Percentiles rank a stretch among this genome's conserved stretches.
Evolutionary conservation across 2,888 invertebrate genomes (phyloP).

Genomic region (Ariolimax columbianus): DNA sequence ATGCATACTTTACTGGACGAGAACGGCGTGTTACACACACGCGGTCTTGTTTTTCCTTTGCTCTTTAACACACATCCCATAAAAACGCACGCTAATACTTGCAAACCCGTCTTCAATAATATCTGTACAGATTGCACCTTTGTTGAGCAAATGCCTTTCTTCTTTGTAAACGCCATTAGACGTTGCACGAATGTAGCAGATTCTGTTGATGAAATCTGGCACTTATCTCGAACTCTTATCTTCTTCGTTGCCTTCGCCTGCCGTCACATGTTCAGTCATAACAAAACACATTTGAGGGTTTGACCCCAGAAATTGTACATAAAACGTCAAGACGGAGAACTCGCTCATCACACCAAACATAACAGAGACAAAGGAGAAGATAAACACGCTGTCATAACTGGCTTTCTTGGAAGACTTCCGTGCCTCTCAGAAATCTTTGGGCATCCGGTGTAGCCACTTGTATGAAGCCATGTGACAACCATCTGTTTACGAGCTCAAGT

Average conservation of each 20-base stretch:
- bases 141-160: neutral
- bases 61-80: neutral
- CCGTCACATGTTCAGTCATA: neutral
- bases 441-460: constrained; percentile 6
- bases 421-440: neutral
- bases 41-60: too few species aligned
- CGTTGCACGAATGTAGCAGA: neutral
- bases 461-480: neutral
- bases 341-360: neutral
- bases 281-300: neutral
- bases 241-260: neutral
- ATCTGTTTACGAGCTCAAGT: constrained; percentile 6
- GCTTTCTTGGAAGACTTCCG: neutral
- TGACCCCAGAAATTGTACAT: neutral
- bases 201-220: neutral
- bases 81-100: neutral
- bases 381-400: neutral
- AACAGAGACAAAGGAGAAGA: neutral
- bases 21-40: too few species aligned
- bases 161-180: neutral
- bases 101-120: neutral
- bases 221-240: neutral
- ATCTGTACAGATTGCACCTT: neutral
- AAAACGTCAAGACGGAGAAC: neutral
- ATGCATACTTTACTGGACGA: too few species aligned